Evolutionary conservation across 37 sponge, comb jelly and placozoan genomes (phyloP).

Genomic region (Chondrosia reniformis): DNA sequence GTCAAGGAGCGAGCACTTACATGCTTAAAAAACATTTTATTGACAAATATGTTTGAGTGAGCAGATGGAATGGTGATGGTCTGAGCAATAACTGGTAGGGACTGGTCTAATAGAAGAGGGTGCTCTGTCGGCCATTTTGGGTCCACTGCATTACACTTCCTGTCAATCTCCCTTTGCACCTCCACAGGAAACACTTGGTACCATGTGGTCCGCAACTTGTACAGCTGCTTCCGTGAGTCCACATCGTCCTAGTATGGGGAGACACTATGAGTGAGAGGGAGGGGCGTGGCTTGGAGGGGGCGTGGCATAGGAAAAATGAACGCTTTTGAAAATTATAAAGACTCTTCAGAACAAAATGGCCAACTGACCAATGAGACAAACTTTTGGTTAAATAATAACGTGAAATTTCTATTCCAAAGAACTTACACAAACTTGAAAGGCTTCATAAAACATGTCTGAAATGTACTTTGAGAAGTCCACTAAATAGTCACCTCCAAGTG

Average conservation of each 20-base stretch:
- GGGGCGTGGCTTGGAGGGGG: too few relatives aligned
- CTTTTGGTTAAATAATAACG: slow-evolving; percentile 3
- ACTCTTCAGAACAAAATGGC: too few relatives aligned
- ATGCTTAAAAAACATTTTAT: slow-evolving; percentile 64
- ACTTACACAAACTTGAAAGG: slow-evolving; percentile 60
- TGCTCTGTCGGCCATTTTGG: slow-evolving; percentile 70
- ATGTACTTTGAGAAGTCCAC: slow-evolving; percentile 59
- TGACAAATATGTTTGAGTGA: slow-evolving; percentile 67
- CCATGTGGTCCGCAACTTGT: slow-evolving; percentile 87
- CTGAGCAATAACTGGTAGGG: slow-evolving; percentile 19
- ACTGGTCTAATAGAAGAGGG: not conserved
- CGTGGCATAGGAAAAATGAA: too few relatives aligned
- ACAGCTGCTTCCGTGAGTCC: slow-evolving; percentile 46
- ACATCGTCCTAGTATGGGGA: slow-evolving; percentile 51
- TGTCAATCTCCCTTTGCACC: slow-evolving; percentile 74
- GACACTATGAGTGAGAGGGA: too few relatives aligned
- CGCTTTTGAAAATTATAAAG: too few relatives aligned
- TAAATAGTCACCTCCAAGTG: slow-evolving; percentile 73
- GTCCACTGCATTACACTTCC: slow-evolving; percentile 69
- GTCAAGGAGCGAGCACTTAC: too few relatives aligned
- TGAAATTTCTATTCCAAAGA: not conserved
- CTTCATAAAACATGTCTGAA: slow-evolving; percentile 72
- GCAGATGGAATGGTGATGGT: not conserved
- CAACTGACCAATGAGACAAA: too few relatives aligned
- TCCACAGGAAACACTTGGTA: slow-evolving; percentile 25